Evolutionary conservation across 2,113 vertebrate genomes (phyloP).

Genomic region (Murina feae): DNA sequence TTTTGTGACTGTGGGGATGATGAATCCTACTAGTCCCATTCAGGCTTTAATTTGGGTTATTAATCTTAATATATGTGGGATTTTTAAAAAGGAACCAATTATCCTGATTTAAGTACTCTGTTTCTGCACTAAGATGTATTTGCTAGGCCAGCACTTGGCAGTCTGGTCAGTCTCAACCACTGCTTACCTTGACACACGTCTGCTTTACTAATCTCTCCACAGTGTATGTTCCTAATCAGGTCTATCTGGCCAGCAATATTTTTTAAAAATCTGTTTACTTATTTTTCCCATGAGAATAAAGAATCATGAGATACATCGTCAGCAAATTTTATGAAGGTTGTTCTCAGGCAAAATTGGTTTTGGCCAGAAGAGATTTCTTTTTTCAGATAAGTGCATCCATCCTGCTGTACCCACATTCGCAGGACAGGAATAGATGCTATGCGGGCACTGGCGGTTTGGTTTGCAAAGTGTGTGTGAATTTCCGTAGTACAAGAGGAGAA

Average conservation of each 20-base stretch:
- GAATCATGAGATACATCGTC: conserved; percentile 59
- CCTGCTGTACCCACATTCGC: conserved; percentile 40
- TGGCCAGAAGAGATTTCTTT: conserved; percentile 47
- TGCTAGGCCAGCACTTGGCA: neutral
- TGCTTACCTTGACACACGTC: conserved; percentile 64
- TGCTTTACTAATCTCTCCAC: conserved; percentile 70
- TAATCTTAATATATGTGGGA: neutral
- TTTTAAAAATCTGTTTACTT: conserved; percentile 66
- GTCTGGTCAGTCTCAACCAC: neutral
- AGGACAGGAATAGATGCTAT: conserved; percentile 41
- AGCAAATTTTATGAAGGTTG: conserved; percentile 64
- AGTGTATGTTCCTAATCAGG: conserved; percentile 67
- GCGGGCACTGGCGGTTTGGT: neutral
- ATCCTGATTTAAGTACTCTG: neutral
- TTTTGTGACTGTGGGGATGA: neutral
- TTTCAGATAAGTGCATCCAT: neutral
- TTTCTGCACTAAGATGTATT: neutral
- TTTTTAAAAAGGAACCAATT: neutral
- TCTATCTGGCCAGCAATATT: conserved; percentile 62
- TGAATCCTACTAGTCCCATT: neutral
- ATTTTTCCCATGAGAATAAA: conserved; percentile 38
- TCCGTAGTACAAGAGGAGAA: neutral
- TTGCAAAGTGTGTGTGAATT: conserved; percentile 12
- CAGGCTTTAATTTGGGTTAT: neutral
- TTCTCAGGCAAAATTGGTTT: conserved; percentile 53